These are phyloP conservation scores for Brienomyrus brachyistius DNA, from an alignment of 2,113 vertebrate genomes.

Conservation along the genomic window DNA sequence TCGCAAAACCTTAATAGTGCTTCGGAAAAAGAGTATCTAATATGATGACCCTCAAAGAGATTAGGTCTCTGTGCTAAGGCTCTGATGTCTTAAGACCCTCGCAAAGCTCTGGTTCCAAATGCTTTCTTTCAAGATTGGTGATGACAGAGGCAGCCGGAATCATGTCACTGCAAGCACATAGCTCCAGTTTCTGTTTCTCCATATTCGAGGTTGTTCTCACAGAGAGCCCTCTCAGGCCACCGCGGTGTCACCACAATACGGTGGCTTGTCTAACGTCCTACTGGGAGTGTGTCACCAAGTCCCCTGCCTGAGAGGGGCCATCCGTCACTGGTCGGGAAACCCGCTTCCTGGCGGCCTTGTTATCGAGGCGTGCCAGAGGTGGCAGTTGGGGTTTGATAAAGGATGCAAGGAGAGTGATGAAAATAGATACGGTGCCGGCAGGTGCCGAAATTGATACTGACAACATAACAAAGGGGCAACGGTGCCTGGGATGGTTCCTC, in stretches of 20 bases:
- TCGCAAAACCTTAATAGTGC: background rate
- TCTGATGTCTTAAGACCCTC: background rate
- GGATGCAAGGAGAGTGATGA: conserved; percentile 17
- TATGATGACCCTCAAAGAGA: background rate
- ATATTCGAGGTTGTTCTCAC: conserved; percentile 8
- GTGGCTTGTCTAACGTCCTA: conserved; percentile 14
- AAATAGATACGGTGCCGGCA: conserved; percentile 22
- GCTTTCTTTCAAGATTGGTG: background rate
- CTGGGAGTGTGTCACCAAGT: conserved; percentile 17
- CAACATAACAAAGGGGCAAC: conserved; percentile 4
- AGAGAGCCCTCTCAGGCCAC: background rate
- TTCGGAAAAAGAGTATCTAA: background rate
- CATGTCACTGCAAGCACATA: background rate
- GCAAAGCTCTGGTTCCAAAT: background rate
- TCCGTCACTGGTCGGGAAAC: conserved; percentile 19
- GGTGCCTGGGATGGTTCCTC: background rate
- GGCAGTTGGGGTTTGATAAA: background rate
- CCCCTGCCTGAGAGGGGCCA: background rate
- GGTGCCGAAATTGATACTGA: conserved; percentile 16
- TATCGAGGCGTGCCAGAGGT: conserved; percentile 11
- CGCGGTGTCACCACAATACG: background rate
- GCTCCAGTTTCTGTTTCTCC: background rate
- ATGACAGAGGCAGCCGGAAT: background rate
- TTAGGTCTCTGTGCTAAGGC: background rate
- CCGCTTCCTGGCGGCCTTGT: conserved; percentile 21